A percentile compares a stretch with the other conserved stretches of the same genome.
These are phyloP conservation scores for Chrysodeixis includens DNA, from an alignment of 2,888 invertebrate genomes.

Conservation along the genomic window DNA sequence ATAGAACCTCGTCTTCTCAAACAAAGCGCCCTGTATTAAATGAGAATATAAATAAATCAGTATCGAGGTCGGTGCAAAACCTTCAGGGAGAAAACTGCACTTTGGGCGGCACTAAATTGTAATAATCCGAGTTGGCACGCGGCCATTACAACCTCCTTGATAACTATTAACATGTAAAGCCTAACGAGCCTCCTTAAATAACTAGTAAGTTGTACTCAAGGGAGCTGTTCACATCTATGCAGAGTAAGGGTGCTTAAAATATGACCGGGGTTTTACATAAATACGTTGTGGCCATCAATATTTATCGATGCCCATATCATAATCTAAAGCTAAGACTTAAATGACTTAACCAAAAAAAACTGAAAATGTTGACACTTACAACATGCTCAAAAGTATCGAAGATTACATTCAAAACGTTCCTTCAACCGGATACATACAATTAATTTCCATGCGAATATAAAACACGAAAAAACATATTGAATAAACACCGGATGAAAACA, in stretches of 20 bases:
- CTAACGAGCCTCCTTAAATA: not conserved
- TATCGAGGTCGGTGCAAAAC: not conserved
- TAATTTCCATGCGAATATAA: slow-evolving; percentile 3
- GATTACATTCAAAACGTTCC: not conserved
- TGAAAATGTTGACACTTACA: not conserved
- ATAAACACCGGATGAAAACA: slow-evolving; percentile 8
- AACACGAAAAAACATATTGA: not conserved
- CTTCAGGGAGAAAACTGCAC: not conserved
- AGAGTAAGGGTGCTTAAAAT: too few relatives aligned
- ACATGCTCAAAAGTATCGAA: not conserved
- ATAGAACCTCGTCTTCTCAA: not conserved
- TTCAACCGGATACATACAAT: not conserved
- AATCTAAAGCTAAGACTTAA: too few relatives aligned
- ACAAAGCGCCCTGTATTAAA: not conserved
- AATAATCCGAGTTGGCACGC: slow-evolving; percentile 1
- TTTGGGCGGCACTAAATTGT: not conserved
- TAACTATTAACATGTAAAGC: not conserved
- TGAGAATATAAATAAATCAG: not conserved
- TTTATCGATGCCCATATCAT: too few relatives aligned
- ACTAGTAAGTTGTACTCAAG: not conserved
- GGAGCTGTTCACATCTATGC: not conserved
- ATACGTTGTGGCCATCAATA: too few relatives aligned
- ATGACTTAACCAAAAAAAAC: not conserved
- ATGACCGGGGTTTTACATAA: too few relatives aligned
- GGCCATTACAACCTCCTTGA: slow-evolving; percentile 1